Evolutionary conservation across 37 sponge, comb jelly and placozoan genomes (phyloP).

Genomic region (Oopsacas minuta): DNA sequence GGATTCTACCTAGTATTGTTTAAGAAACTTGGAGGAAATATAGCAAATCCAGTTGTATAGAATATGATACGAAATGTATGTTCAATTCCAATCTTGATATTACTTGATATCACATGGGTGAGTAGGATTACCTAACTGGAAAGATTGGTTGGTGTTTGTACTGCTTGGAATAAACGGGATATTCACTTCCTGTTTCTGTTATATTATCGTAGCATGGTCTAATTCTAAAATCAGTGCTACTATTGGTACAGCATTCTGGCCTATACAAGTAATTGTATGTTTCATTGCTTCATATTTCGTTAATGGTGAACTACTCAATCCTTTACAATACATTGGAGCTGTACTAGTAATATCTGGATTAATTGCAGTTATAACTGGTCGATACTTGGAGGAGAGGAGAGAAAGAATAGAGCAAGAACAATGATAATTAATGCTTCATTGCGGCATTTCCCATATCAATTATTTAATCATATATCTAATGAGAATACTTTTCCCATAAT

Average conservation of each 20-base stretch:
- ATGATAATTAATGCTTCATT: no score
- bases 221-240: constrained; percentile 46
- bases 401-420: not conserved
- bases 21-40: constrained; percentile 16
- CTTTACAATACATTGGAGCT: constrained; percentile 55
- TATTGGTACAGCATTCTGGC: constrained; percentile 77
- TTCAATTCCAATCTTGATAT: constrained; percentile 19
- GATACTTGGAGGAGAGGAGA: constrained; percentile 33
- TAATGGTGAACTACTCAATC: constrained; percentile 28
- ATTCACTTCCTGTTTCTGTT: constrained; percentile 66
- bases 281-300: constrained; percentile 34
- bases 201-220: constrained; percentile 63
- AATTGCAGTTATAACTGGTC: constrained; percentile 42
- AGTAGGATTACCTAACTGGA: not conserved
- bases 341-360: constrained; percentile 51
- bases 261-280: constrained; percentile 55
- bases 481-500: no score
- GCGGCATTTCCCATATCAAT: no score
- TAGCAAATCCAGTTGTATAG: constrained; percentile 23
- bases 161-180: constrained; percentile 11
- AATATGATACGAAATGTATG: constrained; percentile 6
- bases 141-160: not conserved
- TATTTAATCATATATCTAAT: no score
- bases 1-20: constrained; percentile 19
- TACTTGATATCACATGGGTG: constrained; percentile 5